These are phyloP conservation scores for Bufotes viridis DNA, from an alignment of 2,797 vertebrate genomes.

Conservation along the genomic window DNA sequence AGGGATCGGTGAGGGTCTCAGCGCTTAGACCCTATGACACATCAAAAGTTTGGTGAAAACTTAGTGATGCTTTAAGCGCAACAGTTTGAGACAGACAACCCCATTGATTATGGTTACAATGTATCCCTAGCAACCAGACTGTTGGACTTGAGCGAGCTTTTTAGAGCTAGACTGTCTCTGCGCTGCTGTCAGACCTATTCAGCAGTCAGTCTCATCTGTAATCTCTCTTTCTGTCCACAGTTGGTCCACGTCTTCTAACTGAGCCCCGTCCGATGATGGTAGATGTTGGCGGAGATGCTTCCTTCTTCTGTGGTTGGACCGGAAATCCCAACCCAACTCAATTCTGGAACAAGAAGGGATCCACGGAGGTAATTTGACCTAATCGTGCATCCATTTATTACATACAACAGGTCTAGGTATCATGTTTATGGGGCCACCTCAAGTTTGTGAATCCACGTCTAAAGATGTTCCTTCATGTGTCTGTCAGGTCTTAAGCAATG, in stretches of 20 bases:
- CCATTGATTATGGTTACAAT: not conserved
- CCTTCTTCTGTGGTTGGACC: slow-evolving; percentile 88
- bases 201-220: not conserved
- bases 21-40: no score
- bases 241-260: slow-evolving; percentile 84
- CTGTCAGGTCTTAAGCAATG: slow-evolving; percentile 85
- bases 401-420: not conserved
- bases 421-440: not conserved
- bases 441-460: not conserved
- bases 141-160: not conserved
- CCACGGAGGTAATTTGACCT: slow-evolving; percentile 75
- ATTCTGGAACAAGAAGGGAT: slow-evolving; percentile 87
- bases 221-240: slow-evolving; percentile 67
- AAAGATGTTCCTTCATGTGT: not conserved
- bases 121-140: no score
- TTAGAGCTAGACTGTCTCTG: not conserved
- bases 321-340: slow-evolving; percentile 90
- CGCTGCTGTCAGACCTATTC: not conserved
- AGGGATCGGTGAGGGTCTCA: no score
- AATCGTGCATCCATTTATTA: not conserved
- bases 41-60: no score
- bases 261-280: slow-evolving; percentile 83
- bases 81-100: not conserved
- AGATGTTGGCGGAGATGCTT: slow-evolving; percentile 84
- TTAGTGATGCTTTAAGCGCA: no score